Conservation (phyloP, 92 coral and sea anemone species). For the Parazoanthus swiftii region DNA sequence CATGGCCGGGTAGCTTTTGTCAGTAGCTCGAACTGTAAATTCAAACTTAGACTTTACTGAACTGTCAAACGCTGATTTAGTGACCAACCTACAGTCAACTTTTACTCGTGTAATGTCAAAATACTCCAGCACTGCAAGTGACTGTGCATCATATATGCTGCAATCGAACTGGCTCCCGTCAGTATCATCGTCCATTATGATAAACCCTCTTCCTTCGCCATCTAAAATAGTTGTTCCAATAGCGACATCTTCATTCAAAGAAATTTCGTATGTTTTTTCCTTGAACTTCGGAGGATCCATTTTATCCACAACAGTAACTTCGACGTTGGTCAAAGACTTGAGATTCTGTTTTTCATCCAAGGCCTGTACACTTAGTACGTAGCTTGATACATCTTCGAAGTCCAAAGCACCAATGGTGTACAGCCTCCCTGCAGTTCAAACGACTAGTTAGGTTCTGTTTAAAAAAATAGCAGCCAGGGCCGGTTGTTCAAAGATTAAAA, state of each 20-base stretch:
- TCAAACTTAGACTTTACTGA: slow-evolving; percentile 57
- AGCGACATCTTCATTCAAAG: slow-evolving; percentile 56
- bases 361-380: slow-evolving; percentile 68
- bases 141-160: slow-evolving; percentile 56
- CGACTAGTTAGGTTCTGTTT: neutral
- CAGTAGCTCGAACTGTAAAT: slow-evolving; percentile 77
- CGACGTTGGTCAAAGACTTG: slow-evolving; percentile 49
- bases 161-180: slow-evolving; percentile 62
- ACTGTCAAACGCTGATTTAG: slow-evolving; percentile 48
- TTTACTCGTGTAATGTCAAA: slow-evolving; percentile 59
- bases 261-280: slow-evolving; percentile 50
- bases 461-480: neutral
- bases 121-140: slow-evolving; percentile 54
- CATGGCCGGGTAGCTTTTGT: slow-evolving; percentile 59
- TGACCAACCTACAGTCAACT: slow-evolving; percentile 68
- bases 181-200: slow-evolving; percentile 57
- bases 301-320: slow-evolving; percentile 51
- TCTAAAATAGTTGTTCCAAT: slow-evolving; percentile 57
- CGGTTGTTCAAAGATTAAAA: too few species aligned
- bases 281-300: slow-evolving; percentile 81
- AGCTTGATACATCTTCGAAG: slow-evolving; percentile 64
- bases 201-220: slow-evolving; percentile 54
- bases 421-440: slow-evolving; percentile 54
- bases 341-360: slow-evolving; percentile 48
- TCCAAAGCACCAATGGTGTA: slow-evolving; percentile 65